Base-by-base conservation (phyloP, 1,140 invertebrate genomes). In the Antheraea pernyi region DNA sequence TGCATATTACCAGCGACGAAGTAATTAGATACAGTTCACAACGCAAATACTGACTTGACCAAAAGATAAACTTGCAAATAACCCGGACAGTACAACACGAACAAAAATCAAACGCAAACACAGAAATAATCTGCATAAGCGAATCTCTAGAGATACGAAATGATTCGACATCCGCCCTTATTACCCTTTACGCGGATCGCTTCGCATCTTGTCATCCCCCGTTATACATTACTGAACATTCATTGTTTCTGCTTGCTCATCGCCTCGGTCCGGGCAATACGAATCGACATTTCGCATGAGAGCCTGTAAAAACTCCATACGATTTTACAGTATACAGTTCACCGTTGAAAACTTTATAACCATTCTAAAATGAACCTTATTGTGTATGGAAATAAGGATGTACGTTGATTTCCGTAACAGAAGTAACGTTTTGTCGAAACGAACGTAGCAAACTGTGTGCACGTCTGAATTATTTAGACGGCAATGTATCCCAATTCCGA, bases 381-480 rank as follows among this genome's bases (percentile, higher is more conserved):
- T 0, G 0, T 10, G 0, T 2, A 18, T 4, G 5, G 16, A 0
- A 59, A 69, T 79, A 72, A 68, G 65, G 70, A 2, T 30, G 60
- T n/a, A 0, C 0, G 60, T 30, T 30, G 61, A 60, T 67, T 65
- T 16, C 7, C 59, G 58, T 18, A 68, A 19, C 39, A 18, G 42
- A n/a, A 30, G 19, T 62, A 39, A 69, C 70, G 73, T 36, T 58
- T 70, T 77, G 71, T 30, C 72, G 65, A 73, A 76, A 74, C 48
- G 74, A 71, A 72, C 76, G 77, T 81, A 81, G 84, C 67, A 60
- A 78, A 87, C 81, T 80, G 83, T 78, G 86, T 82, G 84, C 78
- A 78, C 72, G 82, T 78, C 79, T 91, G 88, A 91, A 91, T 91
- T 88, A 91, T 91, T 91, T 89, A 91, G 84, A 86, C 85, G 83